Percentiles rank a stretch among this genome's conserved stretches.
These are phyloP conservation scores for Octonoba sinensis DNA, from an alignment of 2,888 invertebrate species.

Conservation along the genomic window DNA sequence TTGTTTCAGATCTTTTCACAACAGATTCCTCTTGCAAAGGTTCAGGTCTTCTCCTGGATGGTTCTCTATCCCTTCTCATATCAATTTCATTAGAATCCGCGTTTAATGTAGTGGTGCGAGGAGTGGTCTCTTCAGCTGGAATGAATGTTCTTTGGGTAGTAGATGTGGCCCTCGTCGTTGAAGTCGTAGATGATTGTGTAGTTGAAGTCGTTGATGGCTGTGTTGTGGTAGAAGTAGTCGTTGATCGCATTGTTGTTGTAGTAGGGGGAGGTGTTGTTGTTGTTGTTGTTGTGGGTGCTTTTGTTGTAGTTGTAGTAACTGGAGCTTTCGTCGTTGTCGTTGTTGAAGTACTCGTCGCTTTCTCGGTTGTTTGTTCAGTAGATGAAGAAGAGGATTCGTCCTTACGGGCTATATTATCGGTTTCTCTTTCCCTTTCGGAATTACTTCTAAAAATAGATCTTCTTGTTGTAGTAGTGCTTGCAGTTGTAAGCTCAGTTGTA, in stretches of 20 bases:
- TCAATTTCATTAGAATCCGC: slow-evolving; percentile 54
- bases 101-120: slow-evolving; percentile 21
- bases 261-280: slow-evolving; percentile 18
- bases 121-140: slow-evolving; percentile 44
- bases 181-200: slow-evolving; percentile 14
- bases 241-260: slow-evolving; percentile 27
- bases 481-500: slow-evolving; percentile 11
- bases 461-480: slow-evolving; percentile 31
- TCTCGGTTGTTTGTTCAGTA: neutral
- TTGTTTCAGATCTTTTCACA: slow-evolving; percentile 30
- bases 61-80: slow-evolving; percentile 33
- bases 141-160: slow-evolving; percentile 29
- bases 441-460: slow-evolving; percentile 28
- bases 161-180: slow-evolving; percentile 22
- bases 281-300: slow-evolving; percentile 8
- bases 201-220: slow-evolving; percentile 29
- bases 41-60: slow-evolving; percentile 34
- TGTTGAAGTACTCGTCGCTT: slow-evolving; percentile 6
- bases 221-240: slow-evolving; percentile 25
- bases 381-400: slow-evolving; percentile 19
- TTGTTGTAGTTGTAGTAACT: slow-evolving; percentile 24
- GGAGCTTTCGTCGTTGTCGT: slow-evolving; percentile 25
- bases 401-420: slow-evolving; percentile 20
- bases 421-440: slow-evolving; percentile 51
- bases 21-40: slow-evolving; percentile 40